Percentiles rank a stretch among this genome's conserved stretches.
phyloP scores from a whole-genome alignment of 2,113 vertebrate species.

The Melozone crissalis region DNA sequence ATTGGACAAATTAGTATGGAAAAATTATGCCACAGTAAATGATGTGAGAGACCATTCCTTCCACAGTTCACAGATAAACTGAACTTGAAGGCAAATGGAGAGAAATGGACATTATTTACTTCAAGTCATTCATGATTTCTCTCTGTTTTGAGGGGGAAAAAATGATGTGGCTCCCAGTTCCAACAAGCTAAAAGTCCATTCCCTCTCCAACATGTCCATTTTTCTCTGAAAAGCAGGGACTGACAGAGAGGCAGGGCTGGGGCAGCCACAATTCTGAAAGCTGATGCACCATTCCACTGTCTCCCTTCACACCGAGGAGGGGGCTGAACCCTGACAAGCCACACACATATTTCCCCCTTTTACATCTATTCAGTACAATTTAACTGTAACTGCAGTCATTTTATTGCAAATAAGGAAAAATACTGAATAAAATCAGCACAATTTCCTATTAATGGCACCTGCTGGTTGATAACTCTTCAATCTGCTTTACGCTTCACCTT shows the following conservation, averaged over 20 bases:
- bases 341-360: not conserved
- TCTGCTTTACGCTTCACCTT: conserved; percentile 9
- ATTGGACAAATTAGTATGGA: not conserved
- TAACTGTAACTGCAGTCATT: conserved; percentile 66
- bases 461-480: conserved; percentile 16
- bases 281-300: not conserved
- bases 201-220: not conserved
- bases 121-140: not conserved
- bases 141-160: rapidly evolving
- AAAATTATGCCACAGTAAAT: not conserved
- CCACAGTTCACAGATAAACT: not conserved
- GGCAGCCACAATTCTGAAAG: not conserved
- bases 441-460: conserved; percentile 41
- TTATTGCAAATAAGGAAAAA: conserved; percentile 65
- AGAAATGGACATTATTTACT: not conserved
- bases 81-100: not conserved
- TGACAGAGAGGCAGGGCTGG: not conserved
- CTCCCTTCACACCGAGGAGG: not conserved
- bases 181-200: not conserved
- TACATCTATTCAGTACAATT: conserved; percentile 52
- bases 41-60: not conserved
- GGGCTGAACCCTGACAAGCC: conserved; percentile 5
- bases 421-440: conserved; percentile 54
- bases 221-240: not conserved
- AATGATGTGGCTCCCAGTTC: rapidly evolving